Evolutionary conservation across 2,888 invertebrate genomes (phyloP), one percentile per base, ranked within the genome.

Genomic region (Sinohyriopsis cumingii): DNA sequence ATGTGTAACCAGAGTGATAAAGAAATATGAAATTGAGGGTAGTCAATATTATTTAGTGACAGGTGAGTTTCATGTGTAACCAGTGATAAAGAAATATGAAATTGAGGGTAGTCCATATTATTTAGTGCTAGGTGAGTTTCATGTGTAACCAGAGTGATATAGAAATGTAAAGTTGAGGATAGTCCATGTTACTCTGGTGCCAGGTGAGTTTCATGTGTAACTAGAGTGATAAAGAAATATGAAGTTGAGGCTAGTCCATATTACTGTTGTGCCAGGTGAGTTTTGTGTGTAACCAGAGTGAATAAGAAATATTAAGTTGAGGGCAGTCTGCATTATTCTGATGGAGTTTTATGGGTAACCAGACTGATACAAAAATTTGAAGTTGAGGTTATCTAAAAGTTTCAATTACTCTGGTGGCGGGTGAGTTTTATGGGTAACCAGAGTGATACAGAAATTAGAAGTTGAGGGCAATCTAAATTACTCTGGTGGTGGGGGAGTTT

Each of bases 151-250:
- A 33, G 9, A 33, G 94, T 99, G 75, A 93, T 97, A 78, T 93
- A 94, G 68, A 93, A 95, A 88, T 99, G 98, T 90, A 98, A 99
- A 87, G 92, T 91, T 65, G 99, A 99, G 92, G 96, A 97, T 0
- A 94, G 94, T 65, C 97, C 98, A 0, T 99, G 97, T 88, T 99
- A 93, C 89, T 94, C 96, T 72, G 96, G 96, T 79, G 97, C 98
- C 1, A 94, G 97, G 92, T 91, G 90, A 86, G 63, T 75, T 55
- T 45, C 28, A 28, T 28, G 28, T n/a, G 28, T 28, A 28, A 28
- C 28, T 5, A 28, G 5, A 28, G 28, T 28, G 28, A 28, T 28
- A 28, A 28, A 28, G 28, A 28, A 28, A 28, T 33, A 6, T 33
- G 4, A 33, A 6, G 33, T 33, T 33, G 7, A 33, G 7, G 33